Evolutionary conservation across 1,140 invertebrate genomes (phyloP).

Genomic region (Ptiloglossa arizonensis): DNA sequence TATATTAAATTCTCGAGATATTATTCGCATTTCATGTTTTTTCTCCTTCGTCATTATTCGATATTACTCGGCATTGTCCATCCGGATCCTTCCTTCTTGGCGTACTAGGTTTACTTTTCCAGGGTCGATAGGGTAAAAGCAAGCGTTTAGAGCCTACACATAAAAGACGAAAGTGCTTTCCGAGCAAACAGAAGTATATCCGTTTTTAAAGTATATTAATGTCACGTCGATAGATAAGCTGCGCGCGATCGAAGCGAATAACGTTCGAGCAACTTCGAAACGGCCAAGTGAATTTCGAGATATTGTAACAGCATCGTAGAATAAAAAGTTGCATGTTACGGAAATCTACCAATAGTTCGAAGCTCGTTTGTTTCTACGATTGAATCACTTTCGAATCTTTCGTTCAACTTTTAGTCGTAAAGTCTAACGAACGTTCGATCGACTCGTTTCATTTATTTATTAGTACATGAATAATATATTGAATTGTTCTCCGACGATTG

Average conservation of each 20-base stretch:
- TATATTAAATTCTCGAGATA: conserved; percentile 35
- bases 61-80: conserved; percentile 25
- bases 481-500: too few relatives aligned
- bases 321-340: too few relatives aligned
- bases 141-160: conserved; percentile 2
- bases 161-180: conserved; percentile 24
- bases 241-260: background rate
- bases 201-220: conserved; percentile 55
- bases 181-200: conserved; percentile 28
- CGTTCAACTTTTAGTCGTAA: too few relatives aligned
- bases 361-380: too few relatives aligned
- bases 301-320: too few relatives aligned
- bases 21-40: conserved; percentile 26
- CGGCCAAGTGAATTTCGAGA: too few relatives aligned
- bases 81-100: background rate
- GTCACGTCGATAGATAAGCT: conserved; percentile 1
- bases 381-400: too few relatives aligned
- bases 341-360: too few relatives aligned
- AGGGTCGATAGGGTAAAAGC: conserved; percentile 13
- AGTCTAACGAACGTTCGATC: too few relatives aligned
- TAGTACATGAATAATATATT: too few relatives aligned
- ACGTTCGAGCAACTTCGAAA: too few relatives aligned
- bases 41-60: conserved; percentile 21
- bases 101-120: background rate
- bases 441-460: too few relatives aligned